Evolutionary conservation across 92 coral and sea anemone species (phyloP).

Genomic region (Palythoa heliodiscus): DNA sequence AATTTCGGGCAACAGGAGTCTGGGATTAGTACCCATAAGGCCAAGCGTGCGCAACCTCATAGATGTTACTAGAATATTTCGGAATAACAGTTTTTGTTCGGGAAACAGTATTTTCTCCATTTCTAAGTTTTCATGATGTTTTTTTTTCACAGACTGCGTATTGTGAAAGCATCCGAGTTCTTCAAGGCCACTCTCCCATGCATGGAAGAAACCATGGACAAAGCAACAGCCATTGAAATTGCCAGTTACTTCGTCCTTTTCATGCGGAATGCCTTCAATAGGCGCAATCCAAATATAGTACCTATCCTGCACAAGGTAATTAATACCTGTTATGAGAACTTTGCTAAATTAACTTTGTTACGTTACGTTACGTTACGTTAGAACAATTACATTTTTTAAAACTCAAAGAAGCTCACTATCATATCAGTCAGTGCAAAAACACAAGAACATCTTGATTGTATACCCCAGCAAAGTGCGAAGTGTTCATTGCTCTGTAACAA

Average conservation of each 20-base stretch:
- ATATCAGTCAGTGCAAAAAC: too few relatives aligned
- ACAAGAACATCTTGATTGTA: too few relatives aligned
- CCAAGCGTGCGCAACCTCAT: too few relatives aligned
- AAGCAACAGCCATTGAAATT: constrained; percentile 76
- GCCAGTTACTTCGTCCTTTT: constrained; percentile 73
- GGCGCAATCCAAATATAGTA: constrained; percentile 60
- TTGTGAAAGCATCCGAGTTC: constrained; percentile 86
- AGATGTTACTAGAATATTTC: too few relatives aligned
- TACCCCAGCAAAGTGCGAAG: too few relatives aligned
- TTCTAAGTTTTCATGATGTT: background rate
- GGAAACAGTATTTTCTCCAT: background rate
- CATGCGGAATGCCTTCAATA: constrained; percentile 71
- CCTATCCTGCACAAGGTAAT: constrained; percentile 73
- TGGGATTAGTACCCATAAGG: too few relatives aligned
- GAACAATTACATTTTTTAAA: too few relatives aligned
- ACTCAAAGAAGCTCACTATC: too few relatives aligned
- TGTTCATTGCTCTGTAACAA: too few relatives aligned
- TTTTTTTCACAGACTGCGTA: constrained; percentile 66
- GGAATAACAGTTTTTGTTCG: too few relatives aligned
- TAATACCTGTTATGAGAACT: background rate
- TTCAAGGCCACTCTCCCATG: constrained; percentile 78
- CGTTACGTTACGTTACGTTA: too few relatives aligned
- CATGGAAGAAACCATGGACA: constrained; percentile 85
- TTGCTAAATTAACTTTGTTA: background rate
- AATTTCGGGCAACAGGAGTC: too few relatives aligned